Percentiles rank a stretch among this genome's conserved stretches.
Conservation (phyloP, 2,888 invertebrate species). For the Pyrochroa serraticornis region DNA sequence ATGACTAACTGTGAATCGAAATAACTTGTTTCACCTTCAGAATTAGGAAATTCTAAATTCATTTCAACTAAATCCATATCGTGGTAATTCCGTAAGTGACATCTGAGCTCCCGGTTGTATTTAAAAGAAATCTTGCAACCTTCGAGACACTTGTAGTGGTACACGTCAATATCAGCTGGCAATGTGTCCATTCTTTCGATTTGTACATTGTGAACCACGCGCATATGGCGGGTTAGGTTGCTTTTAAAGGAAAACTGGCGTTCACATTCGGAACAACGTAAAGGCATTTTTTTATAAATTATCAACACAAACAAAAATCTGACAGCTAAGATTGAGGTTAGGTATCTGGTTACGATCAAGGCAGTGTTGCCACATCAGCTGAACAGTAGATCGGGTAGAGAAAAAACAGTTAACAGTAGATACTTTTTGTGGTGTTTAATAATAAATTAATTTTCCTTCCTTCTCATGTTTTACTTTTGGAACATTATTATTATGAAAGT, state of each 20-base stretch:
- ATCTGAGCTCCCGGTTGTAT: constrained; percentile 24
- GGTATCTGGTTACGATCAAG: neutral
- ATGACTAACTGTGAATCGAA: neutral
- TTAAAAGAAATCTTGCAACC: constrained; percentile 25
- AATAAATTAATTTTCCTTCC: too few species aligned
- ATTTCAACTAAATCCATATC: constrained; percentile 16
- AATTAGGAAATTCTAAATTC: constrained; percentile 25
- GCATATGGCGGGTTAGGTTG: constrained; percentile 21
- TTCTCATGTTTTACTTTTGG: too few species aligned
- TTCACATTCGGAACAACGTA: constrained; percentile 13
- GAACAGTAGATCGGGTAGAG: too few species aligned
- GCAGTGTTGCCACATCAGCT: too few species aligned
- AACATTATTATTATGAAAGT: too few species aligned
- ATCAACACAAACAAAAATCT: neutral
- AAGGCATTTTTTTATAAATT: constrained; percentile 6
- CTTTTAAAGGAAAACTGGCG: constrained; percentile 18
- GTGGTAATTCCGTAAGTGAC: constrained; percentile 11
- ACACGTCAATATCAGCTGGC: constrained; percentile 17
- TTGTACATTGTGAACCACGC: constrained; percentile 19
- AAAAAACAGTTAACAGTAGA: too few species aligned
- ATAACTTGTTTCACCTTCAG: constrained; percentile 11
- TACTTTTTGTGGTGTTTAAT: too few species aligned
- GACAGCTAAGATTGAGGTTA: neutral
- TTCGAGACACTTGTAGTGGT: constrained; percentile 26
- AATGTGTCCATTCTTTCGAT: constrained; percentile 17